Percentiles rank a stretch among this genome's conserved stretches.
These are phyloP conservation scores for Pogonognathellus flavescens DNA, from an alignment of 1,140 invertebrate species.

Conservation along the genomic window DNA sequence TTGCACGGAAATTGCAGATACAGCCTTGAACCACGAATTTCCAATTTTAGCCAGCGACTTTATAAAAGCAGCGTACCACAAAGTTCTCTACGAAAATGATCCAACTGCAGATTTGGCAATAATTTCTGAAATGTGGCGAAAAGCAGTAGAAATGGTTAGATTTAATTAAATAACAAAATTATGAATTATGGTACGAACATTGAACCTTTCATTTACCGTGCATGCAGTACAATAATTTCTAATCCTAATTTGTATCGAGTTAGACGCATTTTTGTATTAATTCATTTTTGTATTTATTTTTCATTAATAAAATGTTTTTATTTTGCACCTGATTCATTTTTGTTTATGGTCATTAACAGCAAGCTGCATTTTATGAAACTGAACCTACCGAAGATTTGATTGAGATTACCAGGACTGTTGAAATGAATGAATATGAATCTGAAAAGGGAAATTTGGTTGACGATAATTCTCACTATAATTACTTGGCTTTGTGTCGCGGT, in stretches of 20 bases:
- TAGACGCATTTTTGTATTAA: neutral
- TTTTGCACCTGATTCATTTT: neutral
- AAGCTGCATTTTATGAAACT: neutral
- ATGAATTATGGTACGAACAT: too few species aligned
- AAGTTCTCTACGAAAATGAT: neutral
- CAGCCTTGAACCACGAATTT: neutral
- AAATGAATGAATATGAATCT: neutral
- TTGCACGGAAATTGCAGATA: neutral
- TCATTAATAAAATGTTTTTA: neutral
- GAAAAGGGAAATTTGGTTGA: neutral
- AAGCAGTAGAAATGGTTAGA: neutral
- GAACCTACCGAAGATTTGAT: neutral
- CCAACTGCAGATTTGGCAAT: neutral
- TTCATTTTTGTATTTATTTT: neutral
- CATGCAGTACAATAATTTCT: too few species aligned
- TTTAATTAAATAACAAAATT: too few species aligned
- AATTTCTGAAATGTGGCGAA: neutral
- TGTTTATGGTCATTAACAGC: neutral
- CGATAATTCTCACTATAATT: neutral
- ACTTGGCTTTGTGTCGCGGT: neutral
- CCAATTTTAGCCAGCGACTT: neutral
- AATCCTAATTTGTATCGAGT: neutral
- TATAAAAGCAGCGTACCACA: neutral
- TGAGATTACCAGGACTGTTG: neutral
- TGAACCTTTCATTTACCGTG: too few species aligned